Evolutionary conservation across 2,797 vertebrate genomes (phyloP), one percentile per base, ranked within the genome.

Genomic region (Platyrinchus mystaceus): DNA sequence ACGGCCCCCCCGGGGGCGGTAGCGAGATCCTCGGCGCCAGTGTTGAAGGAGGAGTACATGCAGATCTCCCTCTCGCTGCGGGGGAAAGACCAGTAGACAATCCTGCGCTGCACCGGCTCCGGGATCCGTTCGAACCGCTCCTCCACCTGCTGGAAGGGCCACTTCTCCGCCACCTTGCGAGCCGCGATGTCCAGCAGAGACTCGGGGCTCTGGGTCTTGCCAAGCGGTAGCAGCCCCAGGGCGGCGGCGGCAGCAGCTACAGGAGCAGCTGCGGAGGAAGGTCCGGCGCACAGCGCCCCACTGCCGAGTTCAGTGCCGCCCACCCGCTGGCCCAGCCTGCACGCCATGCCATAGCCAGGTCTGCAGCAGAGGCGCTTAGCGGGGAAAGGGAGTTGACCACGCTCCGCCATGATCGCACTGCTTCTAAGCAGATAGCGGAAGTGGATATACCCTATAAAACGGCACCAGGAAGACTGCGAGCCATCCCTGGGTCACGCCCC

Each of bases 41-140:
- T 98, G 97, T 98, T 99, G 98, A 99, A 99, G 96, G 99, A 99
- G 81, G 99, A 99, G 94, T 99, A 99, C 99, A 99, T 99, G 97
- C 99, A 99, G 97, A 99, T 99, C 96, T 99, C 99, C 95, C 98
- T 97, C 95, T 99, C 99, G 95, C 99, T 99, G 97, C 99, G 98
- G 77, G 99, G 99, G 89, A 99, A 99, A 28, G 99, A 99, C 99
- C 99, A 99, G 97, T 99, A 99, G 60, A 99, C 99, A 97, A 99
- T 99, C 97, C 99, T 98, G 87, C 99, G 98, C 97, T 99, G 99
- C 56, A 99, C 99, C 44, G 99, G 99, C 97, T 99, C 99, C 76
- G 99, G 99, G 95, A 99, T 99, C 97, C 99, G 98, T 97, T 99
- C 99, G 95, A 99, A 99, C 34, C 99, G 98, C 97, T 99, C 99